Evolutionary conservation across 2,797 vertebrate genomes (phyloP).

Genomic region (Mus spretus): DNA sequence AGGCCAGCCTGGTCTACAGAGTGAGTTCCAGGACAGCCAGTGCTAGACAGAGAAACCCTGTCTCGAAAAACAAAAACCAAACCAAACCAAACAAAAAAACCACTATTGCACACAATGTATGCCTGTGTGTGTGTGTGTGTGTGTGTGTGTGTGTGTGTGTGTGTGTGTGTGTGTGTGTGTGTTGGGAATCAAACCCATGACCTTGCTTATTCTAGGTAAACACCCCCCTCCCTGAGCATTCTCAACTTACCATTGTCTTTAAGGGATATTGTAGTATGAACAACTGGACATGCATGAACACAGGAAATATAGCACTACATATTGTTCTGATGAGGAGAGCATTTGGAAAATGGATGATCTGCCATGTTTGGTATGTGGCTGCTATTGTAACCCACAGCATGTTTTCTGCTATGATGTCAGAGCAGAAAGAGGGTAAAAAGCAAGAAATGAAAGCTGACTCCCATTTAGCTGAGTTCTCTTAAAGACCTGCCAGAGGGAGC

Average conservation of each 20-base stretch:
- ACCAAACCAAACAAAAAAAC: neutral
- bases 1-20: too few species aligned
- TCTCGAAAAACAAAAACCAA: too few species aligned
- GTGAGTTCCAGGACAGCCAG: too few species aligned
- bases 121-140: too few species aligned
- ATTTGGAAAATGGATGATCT: conserved; percentile 15
- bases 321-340: conserved; percentile 40
- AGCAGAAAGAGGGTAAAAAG: neutral
- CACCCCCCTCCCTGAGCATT: neutral
- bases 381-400: neutral
- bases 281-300: neutral
- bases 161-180: too few species aligned
- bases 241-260: neutral
- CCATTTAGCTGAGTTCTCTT: neutral
- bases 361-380: neutral
- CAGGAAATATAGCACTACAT: neutral
- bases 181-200: neutral
- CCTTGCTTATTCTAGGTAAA: neutral
- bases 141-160: too few species aligned
- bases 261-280: conserved; percentile 16
- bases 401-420: neutral
- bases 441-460: neutral
- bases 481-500: neutral
- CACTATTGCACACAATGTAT: neutral
- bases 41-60: too few species aligned